Evolutionary conservation across 2,888 invertebrate genomes (phyloP), one percentile per base, ranked within the genome.

Genomic region (Tromatobia lineatoria): DNA sequence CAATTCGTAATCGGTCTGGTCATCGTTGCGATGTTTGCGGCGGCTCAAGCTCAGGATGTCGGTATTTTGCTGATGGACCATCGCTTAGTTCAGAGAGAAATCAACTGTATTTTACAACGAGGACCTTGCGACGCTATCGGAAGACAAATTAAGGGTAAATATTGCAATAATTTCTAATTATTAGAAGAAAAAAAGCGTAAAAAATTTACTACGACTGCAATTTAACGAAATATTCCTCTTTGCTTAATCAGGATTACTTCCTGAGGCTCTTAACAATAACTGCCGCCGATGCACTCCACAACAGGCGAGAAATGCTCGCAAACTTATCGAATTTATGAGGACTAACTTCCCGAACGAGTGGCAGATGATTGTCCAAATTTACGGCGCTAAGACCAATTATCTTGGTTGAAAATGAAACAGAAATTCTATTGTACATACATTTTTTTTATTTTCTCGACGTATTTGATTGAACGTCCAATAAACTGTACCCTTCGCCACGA

Each of bases 111-210:
- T 67, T 93, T 96, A 59, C 95, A 95, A 85, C 94, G 94, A 87
- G 95, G 94, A 84, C 95, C 95, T 11, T 96, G 96, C 89, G 96
- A 96, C 92, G 93, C 94, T 80, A 93, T 96, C 75, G 96, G 96
- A 83, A 94, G 94, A 80, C 95, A 95, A 91, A 94, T 96, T 52
- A 96, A 95, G 95, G 94, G 96, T 96, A 92, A 92, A 90, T 87
- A 38, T 64, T 10, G n/a, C 11, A 29, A 29, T 38, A 20, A 23
- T 25, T 38, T 18, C 2, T 8, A n/a, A 42, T 64, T 64, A 38
- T 61, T 61, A 61, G 18, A 4, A 23, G 2, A 20, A 18, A 45
- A 3, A 66, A 20, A 7, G 34, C 6, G 59, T 15, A n/a, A 18
- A 61, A 61, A 18, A 29, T 74, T 18, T 6, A 29, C 52, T 42